Evolutionary conservation across 2,888 invertebrate species (phyloP).

Genomic region (Macrosiphum euphorbiae): DNA sequence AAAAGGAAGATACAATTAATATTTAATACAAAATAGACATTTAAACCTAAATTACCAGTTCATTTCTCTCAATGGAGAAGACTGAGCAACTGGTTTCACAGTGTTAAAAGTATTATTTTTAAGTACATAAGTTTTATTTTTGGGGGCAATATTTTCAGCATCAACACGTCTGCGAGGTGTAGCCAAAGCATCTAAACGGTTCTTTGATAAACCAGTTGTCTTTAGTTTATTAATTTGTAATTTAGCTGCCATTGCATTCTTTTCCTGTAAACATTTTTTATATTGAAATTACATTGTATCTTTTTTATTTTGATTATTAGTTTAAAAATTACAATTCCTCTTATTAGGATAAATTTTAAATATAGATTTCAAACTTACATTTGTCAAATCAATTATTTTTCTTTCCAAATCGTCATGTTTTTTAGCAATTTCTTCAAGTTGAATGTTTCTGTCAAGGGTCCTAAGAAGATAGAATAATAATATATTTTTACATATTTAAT

Average conservation of each 20-base stretch:
- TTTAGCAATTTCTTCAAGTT: constrained; percentile 48
- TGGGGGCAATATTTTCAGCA: constrained; percentile 48
- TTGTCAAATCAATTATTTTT: constrained; percentile 61
- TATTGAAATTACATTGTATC: neutral
- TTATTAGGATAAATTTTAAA: neutral
- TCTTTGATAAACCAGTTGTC: constrained; percentile 20
- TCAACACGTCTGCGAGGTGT: constrained; percentile 59
- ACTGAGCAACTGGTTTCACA: constrained; percentile 55
- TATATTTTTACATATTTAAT: neutral
- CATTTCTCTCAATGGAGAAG: constrained; percentile 60
- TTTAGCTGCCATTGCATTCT: constrained; percentile 48
- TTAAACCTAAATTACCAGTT: constrained; percentile 33
- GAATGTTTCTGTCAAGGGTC: constrained; percentile 18
- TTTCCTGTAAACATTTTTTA: constrained; percentile 35
- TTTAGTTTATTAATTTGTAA: constrained; percentile 30
- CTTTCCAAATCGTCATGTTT: constrained; percentile 56
- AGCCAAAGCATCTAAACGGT: constrained; percentile 54
- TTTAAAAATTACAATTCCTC: neutral
- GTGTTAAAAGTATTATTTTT: constrained; percentile 49
- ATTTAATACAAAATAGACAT: neutral
- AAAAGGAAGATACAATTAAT: constrained; percentile 11
- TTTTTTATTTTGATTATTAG: neutral
- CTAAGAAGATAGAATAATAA: constrained; percentile 7
- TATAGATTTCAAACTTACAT: constrained; percentile 38
- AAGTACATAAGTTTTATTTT: constrained; percentile 60